Base-by-base conservation (phyloP, 2,888 invertebrate species). In the Apamea monoglypha region DNA sequence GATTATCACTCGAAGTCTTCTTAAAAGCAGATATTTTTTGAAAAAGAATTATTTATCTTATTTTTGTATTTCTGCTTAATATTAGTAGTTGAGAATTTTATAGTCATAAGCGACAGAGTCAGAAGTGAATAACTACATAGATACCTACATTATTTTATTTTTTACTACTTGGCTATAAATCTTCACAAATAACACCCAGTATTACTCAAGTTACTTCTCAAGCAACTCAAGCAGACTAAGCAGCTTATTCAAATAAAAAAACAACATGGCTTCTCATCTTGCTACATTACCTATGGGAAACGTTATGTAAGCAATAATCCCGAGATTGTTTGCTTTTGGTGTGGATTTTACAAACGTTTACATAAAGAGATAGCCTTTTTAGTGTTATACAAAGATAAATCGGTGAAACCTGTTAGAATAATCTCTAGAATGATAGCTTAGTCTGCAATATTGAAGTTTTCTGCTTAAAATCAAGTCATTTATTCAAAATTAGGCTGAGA, bases 231-330 rank as follows among this genome's bases (percentile, higher is more conserved):
- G 66, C 74, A 50, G 47, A 40, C 59, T 80, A 74, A 74, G 85
- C 80, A 40, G 61, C 74, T 74, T 85, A 85, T 85, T 80, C 2
- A 68, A 80, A 74, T 63, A 61, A 70, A 71, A 59, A 79, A 69
- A 25, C 16, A 29, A 83, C n/a, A 61, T 81, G 66, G 44, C 59
- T 53, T 36, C 69, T 64, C 44, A 32, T 59, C 16, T 83, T 14
- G 53, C 29, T 29, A 63, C 36, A n/a, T 36, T 25, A 59, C 56
- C 25, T 53, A n/a, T 59, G 10, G 12, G 5, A 56, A 29, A 29
- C 36, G 16, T 40, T 32, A 21, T 40, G 10, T 74, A 32, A 40
- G 29, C n/a, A 80, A 67, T 44, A 53, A 76, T 68, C 25, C 53
- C 44, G 21, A 36, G 7, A 64, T 47, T 47, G 53, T 64, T 69